Base-by-base conservation (phyloP, 2,113 vertebrate genomes). In the Chascanopsetta lugubris region DNA sequence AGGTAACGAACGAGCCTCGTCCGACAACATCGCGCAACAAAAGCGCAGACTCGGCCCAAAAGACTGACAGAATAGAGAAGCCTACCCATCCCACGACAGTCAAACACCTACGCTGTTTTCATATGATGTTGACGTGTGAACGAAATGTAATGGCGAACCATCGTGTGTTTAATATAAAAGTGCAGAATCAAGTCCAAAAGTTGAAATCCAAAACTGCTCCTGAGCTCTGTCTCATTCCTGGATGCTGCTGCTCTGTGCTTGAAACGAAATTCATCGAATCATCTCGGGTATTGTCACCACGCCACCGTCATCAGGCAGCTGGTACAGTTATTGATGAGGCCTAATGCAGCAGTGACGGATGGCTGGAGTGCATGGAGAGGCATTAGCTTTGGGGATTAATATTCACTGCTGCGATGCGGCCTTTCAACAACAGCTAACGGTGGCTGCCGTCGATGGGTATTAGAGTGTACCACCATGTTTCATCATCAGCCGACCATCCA, bases 301-400 rank as follows among this genome's bases (percentile, higher is more conserved):
- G 38, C 56, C 26, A 36, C 65, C 36, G 20, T 22, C 26, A 63
- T 66, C 48, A 72, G 68, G 29, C 54, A 21, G 18, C 8, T 8
- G 65, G 36, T 61, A 56, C 32, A 34, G 46, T 29, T 80, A 82
- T 84, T 50, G 85, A 89, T 75, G 61, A 5, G n/a, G 26, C 45
- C 18, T 69, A n/a, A 69, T 22, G 66, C 66, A 48, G 49, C 50
- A 2, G 53, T 85, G 81, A 85, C 9, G 72, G 82, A 81, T 84
- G 3, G 69, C 50, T 27, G 10, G 18, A 40, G 64, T 59, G 67
- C 85, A 64, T 84, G 84, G 20, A 27, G 55, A 0, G 38, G 82
- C 73, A 86, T 86, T 22, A 10, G 25, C 57, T 69, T 6, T 13
- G 3, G 46, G 84, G 84, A 88, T 88, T 87, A 88, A 43, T 49